These are phyloP conservation scores for Pachliopta kotzebuea DNA, from an alignment of 2,888 invertebrate genomes.

Conservation along the genomic window DNA sequence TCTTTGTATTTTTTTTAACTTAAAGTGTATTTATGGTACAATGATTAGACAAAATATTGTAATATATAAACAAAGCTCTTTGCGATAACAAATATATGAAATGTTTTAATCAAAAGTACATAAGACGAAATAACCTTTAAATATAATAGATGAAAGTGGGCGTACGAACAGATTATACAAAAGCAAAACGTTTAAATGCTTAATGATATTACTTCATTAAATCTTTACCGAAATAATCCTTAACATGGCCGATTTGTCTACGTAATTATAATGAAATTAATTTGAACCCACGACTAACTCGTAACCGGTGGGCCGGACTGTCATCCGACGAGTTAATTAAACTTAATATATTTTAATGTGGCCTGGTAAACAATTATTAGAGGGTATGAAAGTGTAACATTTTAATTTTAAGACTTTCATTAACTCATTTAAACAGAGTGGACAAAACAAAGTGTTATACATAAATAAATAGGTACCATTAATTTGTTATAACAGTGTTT, in stretches of 20 bases:
- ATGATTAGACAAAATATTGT: too few species aligned
- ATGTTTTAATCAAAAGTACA: too few species aligned
- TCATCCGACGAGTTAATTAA: constrained; percentile 21
- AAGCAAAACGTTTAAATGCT: neutral
- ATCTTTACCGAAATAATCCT: constrained; percentile 1
- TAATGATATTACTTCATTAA: neutral
- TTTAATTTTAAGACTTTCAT: too few species aligned
- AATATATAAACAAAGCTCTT: too few species aligned
- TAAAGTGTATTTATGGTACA: too few species aligned
- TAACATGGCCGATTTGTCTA: neutral
- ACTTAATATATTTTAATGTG: constrained; percentile 13
- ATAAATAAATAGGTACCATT: too few species aligned
- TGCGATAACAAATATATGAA: too few species aligned
- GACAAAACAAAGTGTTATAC: too few species aligned
- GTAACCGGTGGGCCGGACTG: constrained; percentile 14
- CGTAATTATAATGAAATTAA: constrained; percentile 15
- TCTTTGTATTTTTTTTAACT: too few species aligned
- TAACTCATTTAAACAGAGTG: too few species aligned
- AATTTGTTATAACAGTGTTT: too few species aligned
- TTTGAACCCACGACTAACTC: constrained; percentile 4
- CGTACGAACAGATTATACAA: neutral
- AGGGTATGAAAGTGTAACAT: neutral
- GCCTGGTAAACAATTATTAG: constrained; percentile 9
- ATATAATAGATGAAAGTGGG: neutral
- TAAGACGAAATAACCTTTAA: too few species aligned